Conservation (phyloP, 2,888 invertebrate species). For the Folsomia candida region DNA sequence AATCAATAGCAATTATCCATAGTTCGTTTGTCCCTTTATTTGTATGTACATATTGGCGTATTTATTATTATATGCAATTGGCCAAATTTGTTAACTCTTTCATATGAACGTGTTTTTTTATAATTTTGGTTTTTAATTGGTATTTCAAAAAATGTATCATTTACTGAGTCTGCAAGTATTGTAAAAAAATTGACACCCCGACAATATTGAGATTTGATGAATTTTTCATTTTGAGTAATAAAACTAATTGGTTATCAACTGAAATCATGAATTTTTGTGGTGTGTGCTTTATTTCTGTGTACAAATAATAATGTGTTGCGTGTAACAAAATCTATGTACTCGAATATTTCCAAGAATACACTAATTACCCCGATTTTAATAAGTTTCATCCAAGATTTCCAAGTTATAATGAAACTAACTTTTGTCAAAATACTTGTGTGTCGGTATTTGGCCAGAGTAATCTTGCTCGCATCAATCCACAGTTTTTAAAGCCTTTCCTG, state of each 20-base stretch:
- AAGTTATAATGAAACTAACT: no score
- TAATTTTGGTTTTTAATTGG: neutral
- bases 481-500: no score
- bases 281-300: no score
- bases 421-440: no score
- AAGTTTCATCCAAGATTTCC: no score
- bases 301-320: no score
- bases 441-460: no score
- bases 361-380: no score
- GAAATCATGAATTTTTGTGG: neutral
- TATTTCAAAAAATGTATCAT: neutral
- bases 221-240: constrained; percentile 4
- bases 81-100: constrained; percentile 19
- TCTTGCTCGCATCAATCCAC: no score
- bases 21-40: neutral
- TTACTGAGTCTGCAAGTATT: neutral
- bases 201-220: neutral
- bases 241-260: constrained; percentile 1
- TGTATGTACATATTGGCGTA: constrained; percentile 2
- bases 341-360: neutral
- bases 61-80: constrained; percentile 16
- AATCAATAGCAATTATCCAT: constrained; percentile 18
- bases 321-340: no score
- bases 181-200: no score
- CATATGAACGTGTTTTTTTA: neutral